These are phyloP conservation scores for Xanthia togata DNA, from an alignment of 2,888 invertebrate genomes.

Conservation along the genomic window DNA sequence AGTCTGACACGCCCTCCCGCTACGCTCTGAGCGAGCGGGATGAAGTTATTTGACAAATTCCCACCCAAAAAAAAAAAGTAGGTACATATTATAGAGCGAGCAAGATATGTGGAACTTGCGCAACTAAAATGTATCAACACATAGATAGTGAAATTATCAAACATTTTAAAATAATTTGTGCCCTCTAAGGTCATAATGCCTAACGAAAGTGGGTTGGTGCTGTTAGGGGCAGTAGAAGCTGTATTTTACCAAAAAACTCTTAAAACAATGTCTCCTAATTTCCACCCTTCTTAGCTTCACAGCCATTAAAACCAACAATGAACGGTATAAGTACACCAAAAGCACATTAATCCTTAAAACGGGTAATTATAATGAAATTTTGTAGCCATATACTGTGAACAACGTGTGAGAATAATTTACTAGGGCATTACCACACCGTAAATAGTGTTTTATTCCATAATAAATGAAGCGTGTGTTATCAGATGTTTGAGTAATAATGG, in stretches of 20 bases:
- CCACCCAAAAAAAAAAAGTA: too few relatives aligned
- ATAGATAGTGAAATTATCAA: not conserved
- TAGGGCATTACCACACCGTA: constrained; percentile 60
- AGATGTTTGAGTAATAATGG: constrained; percentile 58
- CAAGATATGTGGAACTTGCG: not conserved
- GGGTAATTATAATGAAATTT: constrained; percentile 73
- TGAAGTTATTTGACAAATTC: too few relatives aligned
- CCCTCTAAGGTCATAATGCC: not conserved
- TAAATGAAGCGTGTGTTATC: constrained; percentile 55
- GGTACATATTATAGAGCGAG: too few relatives aligned
- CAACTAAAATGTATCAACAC: not conserved
- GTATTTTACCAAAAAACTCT: not conserved
- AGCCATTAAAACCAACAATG: constrained; percentile 46
- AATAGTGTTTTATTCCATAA: constrained; percentile 58
- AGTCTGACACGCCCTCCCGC: too few relatives aligned
- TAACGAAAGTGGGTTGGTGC: not conserved
- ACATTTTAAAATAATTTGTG: not conserved
- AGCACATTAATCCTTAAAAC: constrained; percentile 71
- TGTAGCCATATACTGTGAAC: constrained; percentile 58
- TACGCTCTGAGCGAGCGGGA: too few relatives aligned
- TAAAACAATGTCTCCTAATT: constrained; percentile 8
- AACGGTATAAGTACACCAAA: constrained; percentile 56
- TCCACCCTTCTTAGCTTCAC: constrained; percentile 37
- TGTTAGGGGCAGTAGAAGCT: not conserved
- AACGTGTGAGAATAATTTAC: constrained; percentile 68